These are phyloP conservation scores for Augochlora pura DNA, from an alignment of 1,140 invertebrate species.

Conservation along the genomic window DNA sequence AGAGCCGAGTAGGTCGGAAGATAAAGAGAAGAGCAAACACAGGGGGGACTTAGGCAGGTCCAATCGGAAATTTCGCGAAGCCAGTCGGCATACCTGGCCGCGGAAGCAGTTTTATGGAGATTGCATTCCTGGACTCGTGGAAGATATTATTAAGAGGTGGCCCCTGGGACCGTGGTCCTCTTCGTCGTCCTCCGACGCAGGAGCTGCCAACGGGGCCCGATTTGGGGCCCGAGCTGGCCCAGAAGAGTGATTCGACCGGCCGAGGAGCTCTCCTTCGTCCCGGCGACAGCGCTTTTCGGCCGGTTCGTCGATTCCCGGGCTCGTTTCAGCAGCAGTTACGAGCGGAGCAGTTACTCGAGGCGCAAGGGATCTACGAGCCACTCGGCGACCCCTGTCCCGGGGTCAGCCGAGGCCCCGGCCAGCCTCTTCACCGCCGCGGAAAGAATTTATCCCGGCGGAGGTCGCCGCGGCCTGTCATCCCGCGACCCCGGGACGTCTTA, in stretches of 20 bases:
- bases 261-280: slow-evolving; percentile 31
- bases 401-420: slow-evolving; percentile 27
- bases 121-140: slow-evolving; percentile 70
- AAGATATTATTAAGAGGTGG: slow-evolving; percentile 73
- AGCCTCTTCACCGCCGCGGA: slow-evolving; percentile 1
- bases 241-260: slow-evolving; percentile 62
- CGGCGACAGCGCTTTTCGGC: slow-evolving; percentile 55
- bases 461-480: slow-evolving; percentile 54
- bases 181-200: slow-evolving; percentile 38
- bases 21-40: slow-evolving; percentile 55
- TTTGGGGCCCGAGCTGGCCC: slow-evolving; percentile 19
- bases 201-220: background rate
- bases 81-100: slow-evolving; percentile 48
- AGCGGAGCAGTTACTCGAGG: slow-evolving; percentile 24
- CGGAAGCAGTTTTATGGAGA: slow-evolving; percentile 78
- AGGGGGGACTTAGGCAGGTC: slow-evolving; percentile 19
- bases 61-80: slow-evolving; percentile 71
- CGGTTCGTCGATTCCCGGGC: slow-evolving; percentile 32
- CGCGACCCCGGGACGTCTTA: slow-evolving; percentile 61
- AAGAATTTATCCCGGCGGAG: slow-evolving; percentile 66
- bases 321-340: slow-evolving; percentile 47
- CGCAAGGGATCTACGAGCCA: slow-evolving; percentile 42
- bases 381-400: slow-evolving; percentile 34
- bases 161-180: slow-evolving; percentile 21
- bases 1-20: slow-evolving; percentile 1